phyloP scores from a whole-genome alignment of 2,797 vertebrate genomes.

The Lagodon rhomboides region DNA sequence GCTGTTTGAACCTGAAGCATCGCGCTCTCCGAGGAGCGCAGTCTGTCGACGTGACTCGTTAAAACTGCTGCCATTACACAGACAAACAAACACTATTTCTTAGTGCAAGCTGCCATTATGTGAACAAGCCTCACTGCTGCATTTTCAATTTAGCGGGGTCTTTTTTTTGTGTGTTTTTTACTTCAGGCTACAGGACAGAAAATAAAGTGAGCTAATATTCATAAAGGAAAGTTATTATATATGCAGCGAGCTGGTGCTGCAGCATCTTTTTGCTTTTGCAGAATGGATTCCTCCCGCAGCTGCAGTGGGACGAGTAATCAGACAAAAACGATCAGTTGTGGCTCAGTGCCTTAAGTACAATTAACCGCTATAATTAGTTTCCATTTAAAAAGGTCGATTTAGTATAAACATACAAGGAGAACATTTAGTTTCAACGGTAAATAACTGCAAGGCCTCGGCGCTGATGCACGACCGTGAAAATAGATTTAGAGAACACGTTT shows the following conservation, averaged over 20 bases:
- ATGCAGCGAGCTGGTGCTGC: slow-evolving; percentile 6
- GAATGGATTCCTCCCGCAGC: slow-evolving; percentile 34
- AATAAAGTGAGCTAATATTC: background rate
- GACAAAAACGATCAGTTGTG: slow-evolving; percentile 49
- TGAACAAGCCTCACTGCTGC: slow-evolving; percentile 19
- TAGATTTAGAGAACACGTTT: background rate
- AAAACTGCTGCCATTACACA: slow-evolving; percentile 59
- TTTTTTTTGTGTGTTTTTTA: background rate
- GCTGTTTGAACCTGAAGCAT: slow-evolving; percentile 67
- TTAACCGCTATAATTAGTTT: slow-evolving; percentile 64
- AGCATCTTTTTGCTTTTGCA: slow-evolving; percentile 12
- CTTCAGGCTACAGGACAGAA: background rate
- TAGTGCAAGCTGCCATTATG: slow-evolving; percentile 38
- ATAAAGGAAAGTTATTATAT: slow-evolving; percentile 2
- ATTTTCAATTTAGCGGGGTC: background rate
- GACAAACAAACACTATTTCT: slow-evolving; percentile 48
- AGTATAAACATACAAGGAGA: slow-evolving; percentile 51
- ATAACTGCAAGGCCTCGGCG: slow-evolving; percentile 40
- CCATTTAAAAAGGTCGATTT: slow-evolving; percentile 59
- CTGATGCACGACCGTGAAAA: background rate
- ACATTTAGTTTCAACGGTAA: slow-evolving; percentile 48
- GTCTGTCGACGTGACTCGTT: slow-evolving; percentile 41
- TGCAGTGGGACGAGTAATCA: slow-evolving; percentile 42
- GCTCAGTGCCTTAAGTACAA: slow-evolving; percentile 57
- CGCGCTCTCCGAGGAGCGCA: slow-evolving; percentile 41